Evolutionary conservation across 2,797 vertebrate genomes (phyloP), one percentile per base, ranked within the genome.

Genomic region (Hyperoplus lanceolatus): DNA sequence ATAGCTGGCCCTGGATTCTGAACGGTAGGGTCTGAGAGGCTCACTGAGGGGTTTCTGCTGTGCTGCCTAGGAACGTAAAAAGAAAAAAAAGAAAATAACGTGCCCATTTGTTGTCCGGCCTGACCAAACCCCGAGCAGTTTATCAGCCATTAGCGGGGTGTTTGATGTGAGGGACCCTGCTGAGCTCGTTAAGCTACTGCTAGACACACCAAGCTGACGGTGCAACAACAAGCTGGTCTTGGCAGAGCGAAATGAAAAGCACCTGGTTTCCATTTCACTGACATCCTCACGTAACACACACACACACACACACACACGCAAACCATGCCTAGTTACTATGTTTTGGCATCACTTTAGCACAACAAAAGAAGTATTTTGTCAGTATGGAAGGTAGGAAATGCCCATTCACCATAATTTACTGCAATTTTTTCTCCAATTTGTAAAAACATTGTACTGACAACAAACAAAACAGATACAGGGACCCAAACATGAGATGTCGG

Each of bases 261-360:
- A 92, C 87, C 93, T 93, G 92, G 91, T 90, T 92, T 87, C 88
- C 79, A 92, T 94, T 29, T 92, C 87, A 54, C 79, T 73, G 55
- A 59, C 74, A 39, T 63, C 65, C 66, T 61, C 79, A 77, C 70
- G 13, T 56, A 62, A 68, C 56, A 71, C 79, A 53, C 57, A 39
- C 80, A 68, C 56, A 71, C 79, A 53, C 57, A 39, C 80, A 66
- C 70, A 61, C 76, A 72, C 75, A 61, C 36, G 50, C 67, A 64
- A 58, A 70, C 45, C 45, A 63, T 70, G 57, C 79, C 10, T 39
- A 36, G 59, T 61, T 68, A 81, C 42, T 53, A 57, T 65, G 73
- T 87, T 86, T 83, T 49, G 49, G 70, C 77, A 73, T 70, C 59
- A 38, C 18, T 56, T 76, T 61, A 39, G 70, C 36, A 68, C 68